Conservation (phyloP, 1,140 invertebrate species). For the Drosophila hydei region DNA sequence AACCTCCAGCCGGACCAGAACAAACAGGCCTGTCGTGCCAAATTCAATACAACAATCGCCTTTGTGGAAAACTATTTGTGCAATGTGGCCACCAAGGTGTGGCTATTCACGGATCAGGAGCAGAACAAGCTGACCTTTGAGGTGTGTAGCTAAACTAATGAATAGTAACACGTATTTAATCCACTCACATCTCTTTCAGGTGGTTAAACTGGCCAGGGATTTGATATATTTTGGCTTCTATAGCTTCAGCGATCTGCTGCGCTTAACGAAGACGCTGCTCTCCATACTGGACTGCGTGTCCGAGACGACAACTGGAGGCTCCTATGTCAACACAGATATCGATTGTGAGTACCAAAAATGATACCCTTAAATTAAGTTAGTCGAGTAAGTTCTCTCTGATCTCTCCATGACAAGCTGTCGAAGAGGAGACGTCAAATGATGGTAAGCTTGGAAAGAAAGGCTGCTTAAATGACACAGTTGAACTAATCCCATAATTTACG, state of each 20-base stretch:
- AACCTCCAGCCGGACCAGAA: constrained; percentile 91
- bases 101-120: constrained; percentile 96
- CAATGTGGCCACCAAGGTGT: constrained; percentile 95
- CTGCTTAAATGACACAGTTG: neutral
- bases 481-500: neutral
- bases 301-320: constrained; percentile 87
- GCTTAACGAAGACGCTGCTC: constrained; percentile 97
- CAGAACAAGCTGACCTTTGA: constrained; percentile 99
- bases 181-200: constrained; percentile 86
- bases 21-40: constrained; percentile 93
- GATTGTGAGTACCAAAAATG: constrained; percentile 89
- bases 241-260: constrained; percentile 97
- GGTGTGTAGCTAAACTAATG: constrained; percentile 84
- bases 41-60: constrained; percentile 95
- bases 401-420: constrained; percentile 66
- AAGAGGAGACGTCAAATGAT: constrained; percentile 64
- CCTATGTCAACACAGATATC: constrained; percentile 89
- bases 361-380: constrained; percentile 1
- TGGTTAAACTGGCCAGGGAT: constrained; percentile 98
- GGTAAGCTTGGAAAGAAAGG: constrained; percentile 43
- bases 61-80: constrained; percentile 98
- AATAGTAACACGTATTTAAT: neutral
- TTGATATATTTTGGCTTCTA: constrained; percentile 99
- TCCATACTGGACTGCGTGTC: constrained; percentile 95
- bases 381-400: constrained; percentile 24